Evolutionary conservation across 1,140 invertebrate genomes (phyloP), one percentile per base, ranked within the genome.

Genomic region (Gonioctena quinquepunctata): DNA sequence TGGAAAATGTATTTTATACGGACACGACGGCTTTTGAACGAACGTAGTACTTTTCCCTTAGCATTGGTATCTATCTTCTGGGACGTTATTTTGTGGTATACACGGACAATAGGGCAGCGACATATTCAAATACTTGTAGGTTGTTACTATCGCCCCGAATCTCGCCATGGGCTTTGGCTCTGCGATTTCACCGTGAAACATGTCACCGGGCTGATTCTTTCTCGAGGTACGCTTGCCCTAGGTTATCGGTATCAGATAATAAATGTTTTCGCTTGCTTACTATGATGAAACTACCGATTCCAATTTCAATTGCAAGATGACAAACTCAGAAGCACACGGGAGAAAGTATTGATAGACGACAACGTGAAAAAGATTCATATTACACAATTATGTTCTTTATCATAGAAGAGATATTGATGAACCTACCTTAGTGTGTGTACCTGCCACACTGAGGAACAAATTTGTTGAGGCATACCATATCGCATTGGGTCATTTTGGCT

Each of bases 91-190:
- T 48, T 25, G 21, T 22, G 2, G 19, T 67, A 22, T 16, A 56
- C 7, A 67, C 65, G 21, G 65, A 67, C 8, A 67, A 67, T 19
- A 27, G 23, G 13, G 22, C 27, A 11, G 49, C 65, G 5, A n/a
- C n/a, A n/a, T n/a, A n/a, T n/a, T n/a, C n/a, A n/a, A 50, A 67
- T 26, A 18, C 16, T n/a, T n/a, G n/a, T n/a, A n/a, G n/a, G n/a
- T n/a, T n/a, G n/a, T n/a, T n/a, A n/a, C n/a, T n/a, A n/a, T n/a
- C n/a, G n/a, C n/a, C n/a, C n/a, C n/a, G n/a, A n/a, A n/a, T n/a
- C n/a, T n/a, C n/a, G n/a, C n/a, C n/a, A n/a, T n/a, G n/a, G n/a
- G n/a, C n/a, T n/a, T n/a, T n/a, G n/a, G n/a, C n/a, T n/a, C n/a
- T n/a, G n/a, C n/a, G n/a, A n/a, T n/a, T n/a, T n/a, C n/a, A n/a